Base-by-base conservation (phyloP, 2,113 vertebrate genomes). In the Orcinus orca region DNA sequence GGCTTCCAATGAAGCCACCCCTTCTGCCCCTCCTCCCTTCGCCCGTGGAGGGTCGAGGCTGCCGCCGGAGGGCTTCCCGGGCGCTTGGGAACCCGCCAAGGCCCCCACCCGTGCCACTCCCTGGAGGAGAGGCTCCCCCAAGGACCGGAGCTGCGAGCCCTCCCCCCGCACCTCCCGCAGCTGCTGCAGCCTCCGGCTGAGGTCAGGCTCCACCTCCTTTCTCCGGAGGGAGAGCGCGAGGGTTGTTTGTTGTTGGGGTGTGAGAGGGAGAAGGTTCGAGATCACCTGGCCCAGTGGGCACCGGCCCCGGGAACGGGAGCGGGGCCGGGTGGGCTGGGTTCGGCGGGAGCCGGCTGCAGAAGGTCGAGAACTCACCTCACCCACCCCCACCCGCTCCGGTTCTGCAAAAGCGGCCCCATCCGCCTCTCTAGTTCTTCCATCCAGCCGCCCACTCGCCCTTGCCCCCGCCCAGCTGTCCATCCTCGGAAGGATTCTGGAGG, bases 181-280 rank as follows among this genome's bases (percentile, higher is more conserved):
- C 94, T 89, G 97, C 96, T 44, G 96, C 97, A 90, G 97, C 97
- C 98, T 96, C 88, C 33, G 97, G 95, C 94, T 86, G 94, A 97
- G 96, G 96, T 97, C 98, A 96, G 95, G 96, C 97, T 97, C 97
- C 96, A 89, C 96, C 97, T 97, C 94, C 90, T 96, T 95, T 95
- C 97, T 96, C 96, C 50, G 76, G 92, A 88, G 95, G 94, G 96
- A 95, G 77, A 93, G 87, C 47, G 81, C 80, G 90, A 94, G 94
- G 84, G 85, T 97, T 97, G 97, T 98, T 97, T 97, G 97, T 97
- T 96, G 96, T 96, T 94, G 94, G 97, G 97, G 95, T 96, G 97
- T 97, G 97, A 88, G 89, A 73, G 33, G 88, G 31, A 90, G 96
- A 97, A 97, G 93, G 97, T 97, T 97, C 96, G 88, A 96, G 97